Conservation (phyloP, 2,888 invertebrate genomes). For the Sabellastarte sp. region DNA sequence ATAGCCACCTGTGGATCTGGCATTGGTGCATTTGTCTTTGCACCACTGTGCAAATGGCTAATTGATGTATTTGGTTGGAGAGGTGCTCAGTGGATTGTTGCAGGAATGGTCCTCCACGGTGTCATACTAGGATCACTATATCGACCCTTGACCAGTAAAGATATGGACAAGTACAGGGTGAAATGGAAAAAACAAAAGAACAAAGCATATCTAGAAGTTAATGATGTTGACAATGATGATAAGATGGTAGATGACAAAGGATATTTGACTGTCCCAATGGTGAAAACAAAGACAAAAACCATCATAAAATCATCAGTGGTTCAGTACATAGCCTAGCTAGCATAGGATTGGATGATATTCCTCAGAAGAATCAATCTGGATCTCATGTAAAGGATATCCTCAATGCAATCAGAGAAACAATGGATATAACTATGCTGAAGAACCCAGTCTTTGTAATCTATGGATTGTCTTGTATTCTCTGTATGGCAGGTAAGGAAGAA, state of each 20-base stretch:
- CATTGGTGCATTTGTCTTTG: constrained; percentile 82
- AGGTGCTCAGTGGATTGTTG: constrained; percentile 73
- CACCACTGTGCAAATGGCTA: constrained; percentile 73
- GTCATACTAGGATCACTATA: constrained; percentile 76
- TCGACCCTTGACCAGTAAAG: constrained; percentile 17
- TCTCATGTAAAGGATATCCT: too few relatives aligned
- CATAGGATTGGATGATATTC: too few relatives aligned
- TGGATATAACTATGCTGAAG: constrained; percentile 76
- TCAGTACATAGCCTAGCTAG: too few relatives aligned
- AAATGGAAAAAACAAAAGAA: too few relatives aligned
- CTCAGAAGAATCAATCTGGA: too few relatives aligned
- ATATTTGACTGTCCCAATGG: too few relatives aligned
- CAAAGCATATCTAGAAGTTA: too few relatives aligned
- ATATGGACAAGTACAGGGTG: not conserved
- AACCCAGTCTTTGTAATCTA: constrained; percentile 76
- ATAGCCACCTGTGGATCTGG: constrained; percentile 95
- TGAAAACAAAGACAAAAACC: too few relatives aligned
- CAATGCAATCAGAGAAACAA: constrained; percentile 6
- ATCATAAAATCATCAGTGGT: too few relatives aligned
- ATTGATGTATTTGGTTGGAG: constrained; percentile 56
- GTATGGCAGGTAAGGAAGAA: constrained; percentile 52
- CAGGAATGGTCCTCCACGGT: constrained; percentile 77
- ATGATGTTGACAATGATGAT: too few relatives aligned
- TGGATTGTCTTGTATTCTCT: constrained; percentile 42
- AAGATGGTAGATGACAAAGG: too few relatives aligned